Conservation (phyloP, 64 coral and sea anemone genomes). For the Stichodactyla helianthus region DNA sequence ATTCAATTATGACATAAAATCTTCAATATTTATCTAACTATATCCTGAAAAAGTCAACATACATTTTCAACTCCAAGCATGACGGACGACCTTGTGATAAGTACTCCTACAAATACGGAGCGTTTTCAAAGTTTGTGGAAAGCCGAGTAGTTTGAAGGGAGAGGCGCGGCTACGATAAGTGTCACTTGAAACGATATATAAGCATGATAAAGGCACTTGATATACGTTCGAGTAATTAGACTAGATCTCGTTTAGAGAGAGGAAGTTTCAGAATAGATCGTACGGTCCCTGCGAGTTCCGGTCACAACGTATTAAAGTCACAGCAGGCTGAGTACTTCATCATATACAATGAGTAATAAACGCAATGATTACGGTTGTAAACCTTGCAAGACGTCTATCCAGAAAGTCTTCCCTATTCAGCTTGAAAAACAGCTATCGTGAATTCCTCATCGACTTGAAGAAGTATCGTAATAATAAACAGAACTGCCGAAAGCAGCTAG, state of each 20-base stretch:
- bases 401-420: not conserved
- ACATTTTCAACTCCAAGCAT: not conserved
- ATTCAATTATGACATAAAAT: not conserved
- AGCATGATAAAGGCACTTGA: not conserved
- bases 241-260: not conserved
- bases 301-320: not conserved
- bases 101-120: not conserved
- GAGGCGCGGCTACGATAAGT: not conserved
- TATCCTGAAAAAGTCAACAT: not conserved
- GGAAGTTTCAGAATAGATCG: not conserved
- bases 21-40: not conserved
- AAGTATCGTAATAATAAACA: too few relatives aligned
- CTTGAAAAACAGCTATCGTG: too few relatives aligned
- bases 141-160: not conserved
- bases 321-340: not conserved
- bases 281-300: not conserved
- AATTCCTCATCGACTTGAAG: too few relatives aligned
- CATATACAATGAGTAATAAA: not conserved
- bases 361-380: too few relatives aligned
- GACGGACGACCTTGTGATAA: not conserved
- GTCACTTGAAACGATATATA: not conserved
- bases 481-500: too few relatives aligned
- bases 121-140: not conserved
- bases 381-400: not conserved
- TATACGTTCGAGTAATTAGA: not conserved